phyloP scores from a whole-genome alignment of 2,797 vertebrate genomes.

The Chaetodon trifasciatus region DNA sequence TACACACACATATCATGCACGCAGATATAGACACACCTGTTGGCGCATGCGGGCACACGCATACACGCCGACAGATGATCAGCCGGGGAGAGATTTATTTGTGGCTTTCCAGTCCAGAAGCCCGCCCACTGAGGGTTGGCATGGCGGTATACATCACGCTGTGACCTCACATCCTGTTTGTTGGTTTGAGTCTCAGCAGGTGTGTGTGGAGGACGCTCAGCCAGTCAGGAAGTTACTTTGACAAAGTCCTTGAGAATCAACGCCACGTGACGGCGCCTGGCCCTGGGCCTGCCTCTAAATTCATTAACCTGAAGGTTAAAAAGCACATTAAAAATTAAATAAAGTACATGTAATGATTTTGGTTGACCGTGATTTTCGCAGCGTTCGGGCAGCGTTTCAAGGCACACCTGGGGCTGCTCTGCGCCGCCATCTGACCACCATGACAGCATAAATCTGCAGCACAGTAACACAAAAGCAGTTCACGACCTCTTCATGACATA shows the following conservation, averaged over 20 bases:
- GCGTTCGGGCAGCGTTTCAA: not conserved
- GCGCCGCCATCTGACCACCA: not conserved
- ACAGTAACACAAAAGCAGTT: not conserved
- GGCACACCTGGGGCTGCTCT: not conserved
- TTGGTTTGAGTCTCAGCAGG: conserved; percentile 48
- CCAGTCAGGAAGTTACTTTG: conserved; percentile 46
- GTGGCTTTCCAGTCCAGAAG: conserved; percentile 38
- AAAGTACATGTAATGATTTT: not conserved
- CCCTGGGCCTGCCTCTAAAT: conserved; percentile 18
- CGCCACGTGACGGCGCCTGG: conserved; percentile 13
- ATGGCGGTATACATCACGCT: conserved; percentile 53
- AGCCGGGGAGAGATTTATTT: conserved; percentile 69
- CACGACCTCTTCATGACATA: rapidly evolving
- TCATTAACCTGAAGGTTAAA: conserved; percentile 48
- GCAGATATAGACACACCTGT: not conserved
- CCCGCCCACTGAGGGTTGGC: conserved; percentile 64
- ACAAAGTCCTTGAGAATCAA: conserved; percentile 56
- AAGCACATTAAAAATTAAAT: conserved; percentile 24
- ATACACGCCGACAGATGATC: conserved; percentile 30
- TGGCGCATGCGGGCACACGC: not conserved
- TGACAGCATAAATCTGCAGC: no score
- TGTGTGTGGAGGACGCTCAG: conserved; percentile 19
- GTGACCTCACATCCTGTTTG: conserved; percentile 74
- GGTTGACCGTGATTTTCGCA: conserved; percentile 4
- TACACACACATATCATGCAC: not conserved